Conservation (phyloP, 2,797 vertebrate species). For the Takifugu rubripes region DNA sequence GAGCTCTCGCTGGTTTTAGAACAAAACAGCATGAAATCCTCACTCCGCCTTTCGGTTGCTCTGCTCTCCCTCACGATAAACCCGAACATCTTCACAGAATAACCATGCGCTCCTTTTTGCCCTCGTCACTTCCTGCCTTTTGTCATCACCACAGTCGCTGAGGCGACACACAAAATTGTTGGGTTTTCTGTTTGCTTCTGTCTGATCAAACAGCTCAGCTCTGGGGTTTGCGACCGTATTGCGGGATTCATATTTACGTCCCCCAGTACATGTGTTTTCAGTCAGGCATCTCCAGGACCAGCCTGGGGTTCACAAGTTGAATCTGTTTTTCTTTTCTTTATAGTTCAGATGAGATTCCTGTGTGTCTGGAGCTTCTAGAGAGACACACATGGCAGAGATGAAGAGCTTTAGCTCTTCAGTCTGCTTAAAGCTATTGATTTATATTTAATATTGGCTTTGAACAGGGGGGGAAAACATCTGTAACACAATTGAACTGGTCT, state of each 20-base stretch:
- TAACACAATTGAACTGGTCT: no score
- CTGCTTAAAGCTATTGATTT: background rate
- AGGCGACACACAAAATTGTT: slow-evolving; percentile 36
- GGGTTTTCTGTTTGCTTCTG: slow-evolving; percentile 4
- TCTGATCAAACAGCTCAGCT: slow-evolving; percentile 14
- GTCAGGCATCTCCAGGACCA: slow-evolving; percentile 25
- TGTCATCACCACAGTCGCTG: slow-evolving; percentile 25
- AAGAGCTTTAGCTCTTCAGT: background rate
- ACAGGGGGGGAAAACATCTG: no score
- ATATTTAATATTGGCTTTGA: background rate
- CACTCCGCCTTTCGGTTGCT: slow-evolving; percentile 39
- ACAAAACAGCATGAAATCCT: slow-evolving; percentile 59
- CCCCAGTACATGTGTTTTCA: slow-evolving; percentile 7
- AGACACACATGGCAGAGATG: background rate
- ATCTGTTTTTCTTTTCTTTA: slow-evolving; percentile 1
- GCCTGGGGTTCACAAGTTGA: slow-evolving; percentile 10
- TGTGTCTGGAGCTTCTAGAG: slow-evolving; percentile 2
- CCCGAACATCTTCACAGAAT: slow-evolving; percentile 9
- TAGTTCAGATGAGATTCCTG: slow-evolving; percentile 5
- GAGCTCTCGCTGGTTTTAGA: slow-evolving; percentile 23
- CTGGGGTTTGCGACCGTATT: slow-evolving; percentile 9
- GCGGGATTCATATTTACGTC: background rate
- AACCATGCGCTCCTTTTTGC: background rate
- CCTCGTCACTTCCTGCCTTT: background rate
- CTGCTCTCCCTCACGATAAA: slow-evolving; percentile 18